Evolutionary conservation across 37 sponge, comb jelly and placozoan species (phyloP).

Genomic region (Eunapius fragilis): DNA sequence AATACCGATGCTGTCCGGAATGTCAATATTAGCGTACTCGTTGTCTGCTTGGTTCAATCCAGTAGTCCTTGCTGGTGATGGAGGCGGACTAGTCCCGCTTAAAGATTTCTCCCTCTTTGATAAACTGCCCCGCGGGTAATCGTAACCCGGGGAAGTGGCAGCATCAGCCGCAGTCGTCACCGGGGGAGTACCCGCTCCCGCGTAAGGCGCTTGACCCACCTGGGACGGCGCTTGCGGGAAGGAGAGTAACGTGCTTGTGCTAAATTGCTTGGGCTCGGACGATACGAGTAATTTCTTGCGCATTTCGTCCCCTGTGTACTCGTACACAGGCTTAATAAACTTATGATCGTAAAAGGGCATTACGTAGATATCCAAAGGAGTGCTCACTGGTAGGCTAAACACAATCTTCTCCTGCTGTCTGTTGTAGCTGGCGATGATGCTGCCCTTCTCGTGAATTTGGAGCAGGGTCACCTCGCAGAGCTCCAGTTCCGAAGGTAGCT

Average conservation of each 20-base stretch:
- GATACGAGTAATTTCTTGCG: not conserved
- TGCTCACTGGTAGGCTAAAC: not conserved
- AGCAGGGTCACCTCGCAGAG: not conserved
- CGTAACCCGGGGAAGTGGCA: not conserved
- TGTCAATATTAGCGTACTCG: not conserved
- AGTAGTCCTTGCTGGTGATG: not conserved
- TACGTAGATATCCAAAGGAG: not conserved
- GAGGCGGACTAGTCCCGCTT: not conserved
- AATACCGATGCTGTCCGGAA: not conserved
- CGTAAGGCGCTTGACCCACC: not conserved
- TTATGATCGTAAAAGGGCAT: not conserved
- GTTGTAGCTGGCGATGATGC: not conserved
- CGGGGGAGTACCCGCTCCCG: not conserved
- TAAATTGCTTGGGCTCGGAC: not conserved
- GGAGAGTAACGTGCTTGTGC: not conserved
- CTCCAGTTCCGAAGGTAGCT: not conserved
- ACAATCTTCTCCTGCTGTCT: not conserved
- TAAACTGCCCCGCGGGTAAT: not conserved
- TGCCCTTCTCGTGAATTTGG: not conserved
- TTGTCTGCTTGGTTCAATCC: not conserved
- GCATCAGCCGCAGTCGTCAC: not conserved
- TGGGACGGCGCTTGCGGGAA: not conserved
- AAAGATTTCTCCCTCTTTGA: not conserved
- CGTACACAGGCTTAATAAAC: not conserved
- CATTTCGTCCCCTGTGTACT: not conserved